phyloP scores from a whole-genome alignment of 2,797 vertebrate genomes.

The Notamacropus eugenii region DNA sequence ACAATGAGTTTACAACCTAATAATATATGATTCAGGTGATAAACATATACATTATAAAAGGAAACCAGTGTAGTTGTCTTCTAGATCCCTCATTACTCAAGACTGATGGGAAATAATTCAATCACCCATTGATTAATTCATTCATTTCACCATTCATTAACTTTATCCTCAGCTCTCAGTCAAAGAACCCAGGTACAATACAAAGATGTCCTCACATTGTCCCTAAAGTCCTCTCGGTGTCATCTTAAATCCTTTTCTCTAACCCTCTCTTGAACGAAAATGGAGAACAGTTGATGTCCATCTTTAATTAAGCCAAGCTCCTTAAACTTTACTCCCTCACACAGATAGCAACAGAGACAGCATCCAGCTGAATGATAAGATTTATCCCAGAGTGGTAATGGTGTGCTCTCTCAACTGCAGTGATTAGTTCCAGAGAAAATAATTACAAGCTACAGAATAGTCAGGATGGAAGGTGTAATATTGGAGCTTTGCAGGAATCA shows the following conservation, averaged over 20 bases:
- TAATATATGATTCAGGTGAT: neutral
- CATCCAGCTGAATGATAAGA: constrained; percentile 4
- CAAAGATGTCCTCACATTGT: constrained; percentile 30
- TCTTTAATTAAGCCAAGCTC: constrained; percentile 16
- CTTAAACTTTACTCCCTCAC: neutral
- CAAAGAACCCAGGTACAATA: neutral
- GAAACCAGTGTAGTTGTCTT: neutral
- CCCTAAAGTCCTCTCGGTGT: neutral
- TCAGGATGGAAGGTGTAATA: constrained; percentile 15
- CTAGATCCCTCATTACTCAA: neutral
- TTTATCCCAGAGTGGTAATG: neutral
- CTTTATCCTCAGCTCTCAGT: neutral
- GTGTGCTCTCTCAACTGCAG: neutral
- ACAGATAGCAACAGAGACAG: neutral
- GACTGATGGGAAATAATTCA: constrained; percentile 23
- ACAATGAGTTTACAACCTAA: neutral
- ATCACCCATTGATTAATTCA: neutral
- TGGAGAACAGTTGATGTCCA: neutral
- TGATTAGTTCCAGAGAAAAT: constrained; percentile 25
- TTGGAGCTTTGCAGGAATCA: neutral
- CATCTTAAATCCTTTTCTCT: constrained; percentile 21
- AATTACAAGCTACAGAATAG: neutral
- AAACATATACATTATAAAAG: neutral
- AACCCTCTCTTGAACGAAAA: neutral
- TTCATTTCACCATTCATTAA: constrained; percentile 11